Percentiles rank a stretch among this genome's conserved stretches.
Conservation (phyloP, 2,797 vertebrate genomes). For the Hydrolagus colliei region DNA sequence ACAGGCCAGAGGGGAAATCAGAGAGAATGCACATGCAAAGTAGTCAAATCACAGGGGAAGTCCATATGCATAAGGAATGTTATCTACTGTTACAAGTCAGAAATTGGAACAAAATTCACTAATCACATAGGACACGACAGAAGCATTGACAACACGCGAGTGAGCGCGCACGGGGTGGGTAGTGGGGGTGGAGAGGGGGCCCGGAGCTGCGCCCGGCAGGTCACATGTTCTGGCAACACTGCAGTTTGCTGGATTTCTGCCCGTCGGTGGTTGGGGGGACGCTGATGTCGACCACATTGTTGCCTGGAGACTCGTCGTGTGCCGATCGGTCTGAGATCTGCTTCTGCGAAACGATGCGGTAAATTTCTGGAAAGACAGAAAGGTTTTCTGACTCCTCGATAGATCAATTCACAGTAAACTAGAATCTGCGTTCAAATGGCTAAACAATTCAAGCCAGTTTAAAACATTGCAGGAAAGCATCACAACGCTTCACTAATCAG, state of each 20-base stretch:
- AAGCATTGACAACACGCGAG: conserved; percentile 49
- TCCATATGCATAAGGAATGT: conserved; percentile 48
- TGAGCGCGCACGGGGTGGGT: conserved; percentile 36
- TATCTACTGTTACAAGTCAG: conserved; percentile 48
- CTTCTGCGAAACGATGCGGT: conserved; percentile 96
- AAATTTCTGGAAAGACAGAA: conserved; percentile 71
- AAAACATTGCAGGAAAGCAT: no score
- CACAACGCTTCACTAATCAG: no score
- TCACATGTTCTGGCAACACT: conserved; percentile 98
- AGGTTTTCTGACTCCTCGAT: no score
- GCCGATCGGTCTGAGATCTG: conserved; percentile 88
- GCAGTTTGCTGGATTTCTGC: conserved; percentile 87
- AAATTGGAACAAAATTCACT: conserved; percentile 39
- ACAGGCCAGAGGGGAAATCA: conserved; percentile 37
- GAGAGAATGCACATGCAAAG: conserved; percentile 53
- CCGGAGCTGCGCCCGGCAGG: conserved; percentile 43
- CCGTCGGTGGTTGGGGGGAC: conserved; percentile 89
- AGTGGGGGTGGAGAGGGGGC: conserved; percentile 38
- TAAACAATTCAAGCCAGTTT: no score
- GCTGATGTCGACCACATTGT: conserved; percentile 95
- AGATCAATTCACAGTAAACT: no score
- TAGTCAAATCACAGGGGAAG: conserved; percentile 38
- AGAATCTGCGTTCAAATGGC: no score
- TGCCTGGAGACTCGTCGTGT: conserved; percentile 89
- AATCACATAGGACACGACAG: conserved; percentile 43